Base-by-base conservation (phyloP, 2,797 vertebrate genomes). In the Syncerus caffer region DNA sequence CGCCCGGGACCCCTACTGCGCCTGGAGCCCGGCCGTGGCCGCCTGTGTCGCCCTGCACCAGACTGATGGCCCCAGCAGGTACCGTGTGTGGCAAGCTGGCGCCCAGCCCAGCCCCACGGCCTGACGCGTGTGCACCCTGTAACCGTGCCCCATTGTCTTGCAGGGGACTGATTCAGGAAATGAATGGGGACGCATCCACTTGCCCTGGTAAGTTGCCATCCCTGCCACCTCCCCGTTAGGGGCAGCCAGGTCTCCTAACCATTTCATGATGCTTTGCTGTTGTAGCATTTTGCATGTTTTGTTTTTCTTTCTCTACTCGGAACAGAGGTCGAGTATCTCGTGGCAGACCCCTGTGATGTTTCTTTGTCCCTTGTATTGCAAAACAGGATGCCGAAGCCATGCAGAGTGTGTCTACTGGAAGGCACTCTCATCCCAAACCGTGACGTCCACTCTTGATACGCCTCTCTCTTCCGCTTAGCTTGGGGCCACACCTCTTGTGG, bases 1-100 rank as follows among this genome's bases (percentile, higher is more conserved):
- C 93, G 99, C 99, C 7, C 99, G 99, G 80, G 99, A 99, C 98
- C 99, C 99, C 7, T 99, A 99, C 96, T 99, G 99, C 42, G 99
- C 99, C 95, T 99, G 99, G 99, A 99, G 99, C 98, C 97, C 98
- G 0, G 96, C 60, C 7, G 19, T 97, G 12, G 88, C 98, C 0
- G 96, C 98, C 92, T 99, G 99, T 27, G 64, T 98, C 88, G 97
- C 99, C 86, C 99, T 99, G 98, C 98, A 99, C 53, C 98, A 99
- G 62, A 95, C 98, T 21, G 84, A 53, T 71, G 83, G 94, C 96
- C 84, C 71, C 57, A 91, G 96, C 94, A 99, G 99, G 99, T 99
- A 99, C 83, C 76, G 9, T 3, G 67, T 0, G 0, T 8, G 0
- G 45, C 21, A 0, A 0, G 4, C 7, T 1, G 12, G 38, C 0